These are phyloP conservation scores for Chymomyza procnemis DNA, from an alignment of 2,888 invertebrate species.

Conservation along the genomic window DNA sequence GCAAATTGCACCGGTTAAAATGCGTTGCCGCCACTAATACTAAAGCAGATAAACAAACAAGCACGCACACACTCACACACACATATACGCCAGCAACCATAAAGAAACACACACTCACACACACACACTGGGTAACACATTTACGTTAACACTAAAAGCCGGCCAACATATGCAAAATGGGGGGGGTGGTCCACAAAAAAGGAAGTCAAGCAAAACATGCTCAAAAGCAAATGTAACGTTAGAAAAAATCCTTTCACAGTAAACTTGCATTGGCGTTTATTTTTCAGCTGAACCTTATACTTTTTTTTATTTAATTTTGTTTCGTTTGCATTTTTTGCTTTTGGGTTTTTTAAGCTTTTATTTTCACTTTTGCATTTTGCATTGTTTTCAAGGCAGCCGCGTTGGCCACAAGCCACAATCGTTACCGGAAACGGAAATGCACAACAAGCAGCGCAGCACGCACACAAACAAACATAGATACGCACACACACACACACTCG, in stretches of 20 bases:
- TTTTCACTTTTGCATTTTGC: constrained; percentile 35
- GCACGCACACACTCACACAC: not conserved
- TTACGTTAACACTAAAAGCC: constrained; percentile 28
- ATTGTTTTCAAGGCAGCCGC: constrained; percentile 33
- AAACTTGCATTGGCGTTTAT: constrained; percentile 24
- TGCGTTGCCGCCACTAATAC: constrained; percentile 21
- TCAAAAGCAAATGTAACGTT: constrained; percentile 10
- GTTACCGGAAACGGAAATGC: not conserved
- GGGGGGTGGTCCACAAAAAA: constrained; percentile 13
- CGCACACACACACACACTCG: not conserved
- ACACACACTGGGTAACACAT: not conserved
- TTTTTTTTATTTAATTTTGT: constrained; percentile 11
- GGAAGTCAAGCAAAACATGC: constrained; percentile 13
- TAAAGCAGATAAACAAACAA: constrained; percentile 39
- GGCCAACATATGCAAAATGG: constrained; percentile 26
- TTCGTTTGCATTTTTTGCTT: constrained; percentile 2
- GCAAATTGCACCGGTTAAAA: constrained; percentile 42
- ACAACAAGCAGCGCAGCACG: not conserved
- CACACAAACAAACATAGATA: not conserved
- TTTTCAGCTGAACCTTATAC: constrained; percentile 12
- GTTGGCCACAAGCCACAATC: not conserved
- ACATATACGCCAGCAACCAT: too few relatives aligned
- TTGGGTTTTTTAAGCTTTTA: not conserved
- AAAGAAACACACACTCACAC: constrained; percentile 34
- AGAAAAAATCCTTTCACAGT: constrained; percentile 15